These are phyloP conservation scores for Scaptomyza parva DNA, from an alignment of 2,888 invertebrate species.

Conservation along the genomic window DNA sequence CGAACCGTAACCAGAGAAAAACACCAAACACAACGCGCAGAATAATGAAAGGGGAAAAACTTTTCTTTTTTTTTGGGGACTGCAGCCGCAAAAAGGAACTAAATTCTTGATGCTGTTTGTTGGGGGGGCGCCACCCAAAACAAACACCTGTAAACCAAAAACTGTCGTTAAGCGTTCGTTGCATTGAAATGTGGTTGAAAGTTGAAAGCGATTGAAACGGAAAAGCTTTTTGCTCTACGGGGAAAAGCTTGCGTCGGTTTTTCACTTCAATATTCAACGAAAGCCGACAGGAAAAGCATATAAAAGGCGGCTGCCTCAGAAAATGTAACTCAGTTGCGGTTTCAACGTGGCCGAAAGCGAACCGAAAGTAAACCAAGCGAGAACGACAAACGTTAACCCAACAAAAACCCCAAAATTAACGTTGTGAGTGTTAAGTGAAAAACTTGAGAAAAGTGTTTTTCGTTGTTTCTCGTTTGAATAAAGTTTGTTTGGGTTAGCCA, in stretches of 20 bases:
- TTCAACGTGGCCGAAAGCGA: conserved; percentile 58
- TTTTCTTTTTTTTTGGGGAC: too few relatives aligned
- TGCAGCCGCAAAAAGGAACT: conserved; percentile 21
- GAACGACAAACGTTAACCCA: not conserved
- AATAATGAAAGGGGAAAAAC: conserved; percentile 22
- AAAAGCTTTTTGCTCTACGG: conserved; percentile 47
- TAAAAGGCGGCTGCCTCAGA: conserved; percentile 61
- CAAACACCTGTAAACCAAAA: conserved; percentile 79
- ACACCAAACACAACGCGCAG: not conserved
- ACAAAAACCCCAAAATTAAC: too few relatives aligned
- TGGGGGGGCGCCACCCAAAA: conserved; percentile 43
- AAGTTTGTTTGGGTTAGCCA: conserved; percentile 6
- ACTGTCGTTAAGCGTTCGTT: conserved; percentile 13
- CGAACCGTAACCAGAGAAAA: conserved; percentile 25
- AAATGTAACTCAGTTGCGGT: conserved; percentile 76
- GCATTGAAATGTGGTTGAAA: conserved; percentile 16
- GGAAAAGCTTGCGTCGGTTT: conserved; percentile 49
- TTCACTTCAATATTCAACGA: conserved; percentile 69
- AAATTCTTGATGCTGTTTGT: conserved; percentile 19
- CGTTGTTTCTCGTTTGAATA: conserved; percentile 21
- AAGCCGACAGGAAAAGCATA: conserved; percentile 59
- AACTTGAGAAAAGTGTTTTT: conserved; percentile 33
- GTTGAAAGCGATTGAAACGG: conserved; percentile 48
- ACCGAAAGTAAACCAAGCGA: conserved; percentile 35
- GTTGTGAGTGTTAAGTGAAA: conserved; percentile 22